A percentile compares a stretch with the other conserved stretches of the same genome.
Conservation (phyloP, 2,888 invertebrate genomes). For the Trichacis sp. region DNA sequence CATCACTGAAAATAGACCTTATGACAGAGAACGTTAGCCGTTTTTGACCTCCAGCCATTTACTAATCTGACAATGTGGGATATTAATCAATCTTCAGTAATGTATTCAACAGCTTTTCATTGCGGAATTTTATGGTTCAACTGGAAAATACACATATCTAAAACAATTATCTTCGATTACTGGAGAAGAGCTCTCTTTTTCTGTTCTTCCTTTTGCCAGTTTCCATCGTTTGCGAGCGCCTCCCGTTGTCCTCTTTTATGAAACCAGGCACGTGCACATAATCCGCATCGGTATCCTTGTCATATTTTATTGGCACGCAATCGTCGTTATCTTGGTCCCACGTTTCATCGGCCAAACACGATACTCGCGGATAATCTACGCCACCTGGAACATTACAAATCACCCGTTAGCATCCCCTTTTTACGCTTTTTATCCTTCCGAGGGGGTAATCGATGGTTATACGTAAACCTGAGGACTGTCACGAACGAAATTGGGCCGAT, state of each 20-base stretch:
- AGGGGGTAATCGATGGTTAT: slow-evolving; percentile 27
- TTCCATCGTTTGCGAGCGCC: not conserved
- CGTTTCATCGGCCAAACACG: slow-evolving; percentile 44
- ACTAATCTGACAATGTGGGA: no score
- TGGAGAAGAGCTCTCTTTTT: not conserved
- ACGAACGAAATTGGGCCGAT: slow-evolving; percentile 26
- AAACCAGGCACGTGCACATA: slow-evolving; percentile 41
- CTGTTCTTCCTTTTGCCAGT: not conserved
- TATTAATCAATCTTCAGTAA: no score
- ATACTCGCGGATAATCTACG: slow-evolving; percentile 47
- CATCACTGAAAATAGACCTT: no score
- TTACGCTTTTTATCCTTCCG: slow-evolving; percentile 19
- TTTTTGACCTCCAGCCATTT: no score
- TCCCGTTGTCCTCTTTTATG: not conserved
- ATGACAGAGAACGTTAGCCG: no score
- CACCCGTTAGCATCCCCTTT: slow-evolving; percentile 21
- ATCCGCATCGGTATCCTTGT: slow-evolving; percentile 35
- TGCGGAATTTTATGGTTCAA: no score
- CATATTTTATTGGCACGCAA: slow-evolving; percentile 44
- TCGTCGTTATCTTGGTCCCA: slow-evolving; percentile 42
- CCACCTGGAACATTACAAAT: slow-evolving; percentile 42
- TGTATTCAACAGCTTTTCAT: no score
- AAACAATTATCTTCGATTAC: no score
- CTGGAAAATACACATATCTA: no score
- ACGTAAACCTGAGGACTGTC: slow-evolving; percentile 28